These are phyloP conservation scores for Montipora sp. DNA, from an alignment of 64 coral and sea anemone species.

Conservation along the genomic window DNA sequence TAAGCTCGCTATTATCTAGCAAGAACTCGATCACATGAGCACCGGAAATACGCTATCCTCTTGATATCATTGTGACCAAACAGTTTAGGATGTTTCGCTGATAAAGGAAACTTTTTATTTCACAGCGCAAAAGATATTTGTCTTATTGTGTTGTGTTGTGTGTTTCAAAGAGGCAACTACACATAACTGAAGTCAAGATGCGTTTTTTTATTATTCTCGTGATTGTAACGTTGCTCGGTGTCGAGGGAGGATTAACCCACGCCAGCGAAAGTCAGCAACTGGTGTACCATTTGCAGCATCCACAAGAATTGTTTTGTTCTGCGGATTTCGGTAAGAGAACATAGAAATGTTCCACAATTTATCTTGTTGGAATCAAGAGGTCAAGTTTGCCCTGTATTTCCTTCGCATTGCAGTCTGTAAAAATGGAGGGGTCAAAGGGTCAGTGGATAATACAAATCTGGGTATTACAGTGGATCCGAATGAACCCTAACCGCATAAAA, in stretches of 20 bases:
- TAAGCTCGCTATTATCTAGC: too few species aligned
- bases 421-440: too few species aligned
- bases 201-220: not conserved
- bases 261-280: not conserved
- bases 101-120: not conserved
- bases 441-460: too few species aligned
- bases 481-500: too few species aligned
- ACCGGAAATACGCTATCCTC: not conserved
- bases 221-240: not conserved
- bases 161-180: too few species aligned
- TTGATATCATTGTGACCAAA: not conserved
- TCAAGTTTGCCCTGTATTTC: too few species aligned
- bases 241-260: not conserved
- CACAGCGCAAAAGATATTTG: not conserved
- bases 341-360: not conserved
- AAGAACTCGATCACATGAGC: too few species aligned
- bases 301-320: conserved; percentile 64
- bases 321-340: conserved; percentile 51
- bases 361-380: too few species aligned
- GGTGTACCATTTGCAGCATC: conserved; percentile 10
- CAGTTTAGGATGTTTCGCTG: not conserved
- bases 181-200: not conserved
- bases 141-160: not conserved
- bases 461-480: too few species aligned
- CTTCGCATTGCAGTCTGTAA: too few species aligned